A percentile compares a stretch with the other conserved stretches of the same genome.
These are phyloP conservation scores for Turritopsis dohrnii DNA, from an alignment of 30 jellyfish, hydroid and myxozoan genomes.

Conservation along the genomic window DNA sequence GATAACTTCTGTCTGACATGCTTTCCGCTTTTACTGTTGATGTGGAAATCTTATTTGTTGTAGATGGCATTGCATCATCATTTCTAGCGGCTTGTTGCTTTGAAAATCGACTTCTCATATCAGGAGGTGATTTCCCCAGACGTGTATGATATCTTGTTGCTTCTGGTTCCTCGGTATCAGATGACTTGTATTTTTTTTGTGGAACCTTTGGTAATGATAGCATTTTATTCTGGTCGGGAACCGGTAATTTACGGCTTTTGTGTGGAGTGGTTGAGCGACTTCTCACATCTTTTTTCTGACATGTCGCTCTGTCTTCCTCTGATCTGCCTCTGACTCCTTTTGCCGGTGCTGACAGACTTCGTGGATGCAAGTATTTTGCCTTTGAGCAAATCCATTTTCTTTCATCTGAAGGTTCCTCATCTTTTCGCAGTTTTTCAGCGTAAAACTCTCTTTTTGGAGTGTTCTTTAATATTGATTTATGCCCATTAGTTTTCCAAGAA, in stretches of 20 bases:
- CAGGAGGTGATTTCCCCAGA: background rate
- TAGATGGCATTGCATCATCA: background rate
- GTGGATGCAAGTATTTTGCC: too few species aligned
- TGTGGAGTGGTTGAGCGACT: background rate
- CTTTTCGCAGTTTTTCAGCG: background rate
- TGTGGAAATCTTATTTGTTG: background rate
- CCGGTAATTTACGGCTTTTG: background rate
- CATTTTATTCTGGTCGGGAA: background rate
- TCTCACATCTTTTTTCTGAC: too few species aligned
- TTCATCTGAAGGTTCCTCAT: background rate
- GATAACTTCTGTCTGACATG: background rate
- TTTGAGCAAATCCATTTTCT: background rate
- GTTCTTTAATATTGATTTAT: background rate
- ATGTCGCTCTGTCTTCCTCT: background rate
- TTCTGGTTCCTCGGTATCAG: background rate
- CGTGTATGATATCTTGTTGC: background rate
- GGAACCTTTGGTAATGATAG: background rate
- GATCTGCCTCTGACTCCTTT: background rate
- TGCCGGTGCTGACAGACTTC: background rate
- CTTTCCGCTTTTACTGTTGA: background rate
- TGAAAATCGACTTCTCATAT: background rate
- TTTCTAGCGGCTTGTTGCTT: background rate
- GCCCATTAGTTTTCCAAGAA: too few species aligned
- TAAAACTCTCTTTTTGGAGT: background rate
- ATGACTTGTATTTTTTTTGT: background rate